Percentiles rank a stretch among this genome's conserved stretches.
These are phyloP conservation scores for Melieria omissa DNA, from an alignment of 2,888 invertebrate species.

Conservation along the genomic window DNA sequence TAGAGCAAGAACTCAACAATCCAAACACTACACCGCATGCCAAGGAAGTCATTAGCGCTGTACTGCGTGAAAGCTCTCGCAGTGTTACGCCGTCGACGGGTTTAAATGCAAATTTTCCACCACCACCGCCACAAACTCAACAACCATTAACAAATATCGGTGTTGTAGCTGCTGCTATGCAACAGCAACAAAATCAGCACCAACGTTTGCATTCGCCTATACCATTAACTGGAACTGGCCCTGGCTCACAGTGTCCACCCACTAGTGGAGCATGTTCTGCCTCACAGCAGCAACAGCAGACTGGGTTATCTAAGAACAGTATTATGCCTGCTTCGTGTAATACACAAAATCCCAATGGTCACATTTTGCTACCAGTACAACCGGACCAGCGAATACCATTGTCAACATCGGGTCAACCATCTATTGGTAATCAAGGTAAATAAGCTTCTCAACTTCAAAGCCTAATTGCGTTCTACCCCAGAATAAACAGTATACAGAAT, in stretches of 20 bases:
- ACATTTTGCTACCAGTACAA: constrained; percentile 3
- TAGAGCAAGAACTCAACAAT: constrained; percentile 81
- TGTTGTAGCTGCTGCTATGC: not conserved
- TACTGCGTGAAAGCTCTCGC: constrained; percentile 51
- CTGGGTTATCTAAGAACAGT: too few species aligned
- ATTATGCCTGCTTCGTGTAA: too few species aligned
- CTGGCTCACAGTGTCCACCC: too few species aligned
- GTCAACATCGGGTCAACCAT: too few species aligned
- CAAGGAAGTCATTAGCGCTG: constrained; percentile 55
- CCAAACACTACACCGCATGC: constrained; percentile 49
- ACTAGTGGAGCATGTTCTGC: not conserved
- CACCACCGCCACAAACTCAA: not conserved
- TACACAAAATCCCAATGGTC: constrained; percentile 7
- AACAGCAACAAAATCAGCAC: not conserved
- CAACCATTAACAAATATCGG: too few species aligned
- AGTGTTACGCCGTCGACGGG: constrained; percentile 41
- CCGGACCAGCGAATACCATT: too few species aligned
- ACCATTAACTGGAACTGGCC: too few species aligned
- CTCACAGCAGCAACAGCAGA: constrained; percentile 5
- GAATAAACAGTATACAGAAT: too few species aligned
- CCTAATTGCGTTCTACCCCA: too few species aligned
- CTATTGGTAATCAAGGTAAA: too few species aligned
- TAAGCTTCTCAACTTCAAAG: too few species aligned
- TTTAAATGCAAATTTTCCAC: not conserved
- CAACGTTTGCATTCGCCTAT: not conserved